phyloP scores from a whole-genome alignment of 2,113 vertebrate genomes.

The Ariopsis seemanni region DNA sequence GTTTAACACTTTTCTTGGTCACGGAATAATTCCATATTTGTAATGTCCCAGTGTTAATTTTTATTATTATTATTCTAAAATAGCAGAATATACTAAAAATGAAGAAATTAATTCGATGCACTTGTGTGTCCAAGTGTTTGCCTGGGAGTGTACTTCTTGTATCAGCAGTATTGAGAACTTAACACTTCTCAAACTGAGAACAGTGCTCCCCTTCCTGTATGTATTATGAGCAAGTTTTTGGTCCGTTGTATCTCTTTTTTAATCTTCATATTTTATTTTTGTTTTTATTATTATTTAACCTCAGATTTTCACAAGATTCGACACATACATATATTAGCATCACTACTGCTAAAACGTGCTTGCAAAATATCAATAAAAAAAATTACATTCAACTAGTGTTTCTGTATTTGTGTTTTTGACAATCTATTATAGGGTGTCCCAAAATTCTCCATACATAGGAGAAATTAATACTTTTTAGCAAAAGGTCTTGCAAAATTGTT shows the following conservation, averaged over 20 bases:
- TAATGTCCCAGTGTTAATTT: not conserved
- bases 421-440: too few relatives aligned
- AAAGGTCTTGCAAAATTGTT: too few relatives aligned
- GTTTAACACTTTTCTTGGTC: not conserved
- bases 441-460: too few relatives aligned
- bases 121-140: not conserved
- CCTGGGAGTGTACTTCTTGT: not conserved
- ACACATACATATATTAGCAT: constrained; percentile 13
- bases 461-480: too few relatives aligned
- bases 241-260: constrained; percentile 14
- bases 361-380: constrained; percentile 75
- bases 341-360: constrained; percentile 58
- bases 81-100: not conserved
- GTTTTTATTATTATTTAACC: constrained; percentile 36
- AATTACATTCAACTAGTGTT: constrained; percentile 64
- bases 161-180: constrained; percentile 17
- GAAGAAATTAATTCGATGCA: not conserved
- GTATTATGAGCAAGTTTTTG: constrained; percentile 9
- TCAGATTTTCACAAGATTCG: constrained; percentile 35
- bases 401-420: not conserved
- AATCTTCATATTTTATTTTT: not conserved
- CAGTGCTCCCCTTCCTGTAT: not conserved
- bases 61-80: not conserved
- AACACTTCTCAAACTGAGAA: not conserved
- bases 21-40: not conserved